Evolutionary conservation across 1,140 invertebrate genomes (phyloP).

Genomic region (Aphelenchoides avenae): DNA sequence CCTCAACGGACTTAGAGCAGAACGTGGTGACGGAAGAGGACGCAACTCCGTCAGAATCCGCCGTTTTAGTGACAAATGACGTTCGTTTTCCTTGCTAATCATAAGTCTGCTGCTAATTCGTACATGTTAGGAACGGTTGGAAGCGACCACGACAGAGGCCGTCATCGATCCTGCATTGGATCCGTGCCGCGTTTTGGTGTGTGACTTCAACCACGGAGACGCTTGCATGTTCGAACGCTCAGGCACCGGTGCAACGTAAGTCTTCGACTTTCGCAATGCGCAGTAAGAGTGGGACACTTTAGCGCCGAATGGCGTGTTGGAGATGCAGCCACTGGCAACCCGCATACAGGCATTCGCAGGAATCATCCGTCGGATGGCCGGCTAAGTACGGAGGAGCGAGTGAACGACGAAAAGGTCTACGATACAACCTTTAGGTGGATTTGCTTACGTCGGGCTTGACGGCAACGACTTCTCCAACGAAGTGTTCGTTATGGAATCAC

Average conservation of each 20-base stretch:
- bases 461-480: slow-evolving; percentile 28
- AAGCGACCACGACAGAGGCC: too few species aligned
- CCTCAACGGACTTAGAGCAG: too few species aligned
- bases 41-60: too few species aligned
- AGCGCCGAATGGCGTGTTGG: slow-evolving; percentile 35
- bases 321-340: slow-evolving; percentile 27
- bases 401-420: slow-evolving; percentile 1
- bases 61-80: too few species aligned
- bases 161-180: too few species aligned
- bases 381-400: slow-evolving; percentile 39
- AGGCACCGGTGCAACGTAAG: slow-evolving; percentile 29
- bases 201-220: slow-evolving; percentile 37
- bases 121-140: too few species aligned
- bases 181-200: slow-evolving; percentile 21
- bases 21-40: too few species aligned
- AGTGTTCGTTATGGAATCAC: slow-evolving; percentile 46
- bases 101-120: too few species aligned
- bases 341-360: slow-evolving; percentile 42
- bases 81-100: too few species aligned
- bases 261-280: background rate
- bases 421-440: slow-evolving; percentile 29
- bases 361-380: slow-evolving; percentile 19
- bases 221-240: slow-evolving; percentile 17
- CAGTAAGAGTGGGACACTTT: slow-evolving; percentile 3
- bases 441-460: slow-evolving; percentile 42